These are phyloP conservation scores for Tragopan temminckii DNA, from an alignment of 2,797 vertebrate species.

Conservation along the genomic window DNA sequence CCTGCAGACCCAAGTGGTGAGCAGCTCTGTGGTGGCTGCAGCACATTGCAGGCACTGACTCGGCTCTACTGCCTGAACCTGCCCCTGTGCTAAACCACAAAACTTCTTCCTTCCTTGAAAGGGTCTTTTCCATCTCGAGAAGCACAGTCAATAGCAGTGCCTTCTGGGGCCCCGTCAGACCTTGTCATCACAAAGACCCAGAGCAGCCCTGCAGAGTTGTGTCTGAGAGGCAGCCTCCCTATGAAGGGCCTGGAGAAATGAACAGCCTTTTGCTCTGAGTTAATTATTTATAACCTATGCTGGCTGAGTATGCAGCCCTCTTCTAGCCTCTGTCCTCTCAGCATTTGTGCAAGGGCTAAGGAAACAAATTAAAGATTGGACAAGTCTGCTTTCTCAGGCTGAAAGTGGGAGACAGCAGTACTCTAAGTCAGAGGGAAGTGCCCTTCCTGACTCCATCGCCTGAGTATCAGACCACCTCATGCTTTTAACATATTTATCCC, in stretches of 20 bases:
- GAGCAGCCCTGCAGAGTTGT: background rate
- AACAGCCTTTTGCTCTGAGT: background rate
- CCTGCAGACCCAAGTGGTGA: background rate
- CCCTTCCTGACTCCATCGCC: background rate
- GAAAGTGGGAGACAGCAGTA: fast-evolving
- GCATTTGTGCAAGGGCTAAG: constrained; percentile 23
- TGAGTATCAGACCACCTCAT: background rate
- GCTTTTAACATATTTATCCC: background rate
- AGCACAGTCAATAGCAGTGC: background rate
- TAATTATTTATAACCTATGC: constrained; percentile 39
- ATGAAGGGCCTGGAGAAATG: background rate
- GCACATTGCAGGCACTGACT: background rate
- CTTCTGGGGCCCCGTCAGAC: background rate
- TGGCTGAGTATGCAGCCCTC: constrained; percentile 22
- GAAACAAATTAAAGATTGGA: constrained; percentile 19
- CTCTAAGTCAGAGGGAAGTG: background rate
- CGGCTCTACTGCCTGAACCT: background rate
- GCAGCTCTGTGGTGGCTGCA: background rate
- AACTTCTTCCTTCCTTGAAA: background rate
- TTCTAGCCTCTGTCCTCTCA: constrained; percentile 18
- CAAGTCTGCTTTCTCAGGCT: background rate
- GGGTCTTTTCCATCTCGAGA: background rate
- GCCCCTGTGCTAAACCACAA: fast-evolving
- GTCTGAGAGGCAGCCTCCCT: background rate
- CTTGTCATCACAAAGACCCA: fast-evolving